These are phyloP conservation scores for Microcebus murinus DNA, from an alignment of 2,113 vertebrate species.

Conservation along the genomic window DNA sequence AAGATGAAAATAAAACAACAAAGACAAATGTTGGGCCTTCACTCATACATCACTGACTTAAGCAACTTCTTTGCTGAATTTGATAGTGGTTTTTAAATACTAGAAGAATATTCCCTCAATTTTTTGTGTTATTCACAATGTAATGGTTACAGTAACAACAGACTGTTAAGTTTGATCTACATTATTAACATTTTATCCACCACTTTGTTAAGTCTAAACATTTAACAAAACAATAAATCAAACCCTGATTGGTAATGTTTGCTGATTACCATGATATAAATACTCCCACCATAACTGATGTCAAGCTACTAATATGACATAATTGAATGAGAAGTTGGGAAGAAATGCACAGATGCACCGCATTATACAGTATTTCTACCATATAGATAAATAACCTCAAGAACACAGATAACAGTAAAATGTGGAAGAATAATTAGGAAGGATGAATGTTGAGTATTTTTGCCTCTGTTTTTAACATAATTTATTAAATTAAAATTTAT, in stretches of 20 bases:
- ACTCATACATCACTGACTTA: neutral
- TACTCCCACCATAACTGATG: neutral
- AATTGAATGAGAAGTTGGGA: neutral
- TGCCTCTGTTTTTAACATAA: slow-evolving; percentile 22
- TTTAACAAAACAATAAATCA: slow-evolving; percentile 25
- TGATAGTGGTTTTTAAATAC: slow-evolving; percentile 30
- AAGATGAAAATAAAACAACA: slow-evolving; percentile 43
- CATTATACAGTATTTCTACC: neutral
- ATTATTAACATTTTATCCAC: neutral
- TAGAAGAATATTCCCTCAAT: neutral
- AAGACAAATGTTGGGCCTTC: neutral
- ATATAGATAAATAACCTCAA: slow-evolving; percentile 30
- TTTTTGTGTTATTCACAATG: neutral
- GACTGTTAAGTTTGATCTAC: slow-evolving; percentile 7
- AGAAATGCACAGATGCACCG: neutral
- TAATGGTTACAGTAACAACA: neutral
- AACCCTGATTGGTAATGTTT: slow-evolving; percentile 21
- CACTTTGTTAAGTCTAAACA: slow-evolving; percentile 13
- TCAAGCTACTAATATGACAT: neutral
- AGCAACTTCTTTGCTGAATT: slow-evolving; percentile 36
- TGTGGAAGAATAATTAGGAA: neutral
- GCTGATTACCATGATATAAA: slow-evolving; percentile 5
- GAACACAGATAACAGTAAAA: slow-evolving; percentile 21
- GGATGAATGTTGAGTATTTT: neutral
- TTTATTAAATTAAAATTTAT: slow-evolving; percentile 33